These are phyloP conservation scores for Formica aserva DNA, from an alignment of 2,888 invertebrate species.

Conservation along the genomic window DNA sequence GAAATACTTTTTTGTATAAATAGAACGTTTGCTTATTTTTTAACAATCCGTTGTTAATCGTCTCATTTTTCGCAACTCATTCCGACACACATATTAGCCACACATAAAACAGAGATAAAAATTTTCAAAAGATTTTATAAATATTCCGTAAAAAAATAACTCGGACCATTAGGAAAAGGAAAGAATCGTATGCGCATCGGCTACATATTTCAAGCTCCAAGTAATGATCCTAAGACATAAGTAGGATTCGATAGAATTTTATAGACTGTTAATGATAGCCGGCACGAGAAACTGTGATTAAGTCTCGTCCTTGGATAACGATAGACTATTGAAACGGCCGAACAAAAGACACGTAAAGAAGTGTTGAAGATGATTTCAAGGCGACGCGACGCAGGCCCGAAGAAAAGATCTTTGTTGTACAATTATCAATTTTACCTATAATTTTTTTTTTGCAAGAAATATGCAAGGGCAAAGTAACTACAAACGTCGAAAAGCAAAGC, in stretches of 20 bases:
- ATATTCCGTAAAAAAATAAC: slow-evolving; percentile 8
- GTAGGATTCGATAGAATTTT: slow-evolving; percentile 55
- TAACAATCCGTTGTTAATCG: neutral
- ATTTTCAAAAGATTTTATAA: neutral
- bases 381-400: neutral
- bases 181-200: neutral
- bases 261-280: slow-evolving; percentile 62
- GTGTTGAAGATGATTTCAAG: slow-evolving; percentile 16
- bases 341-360: slow-evolving; percentile 52
- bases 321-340: slow-evolving; percentile 28
- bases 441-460: neutral
- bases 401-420: slow-evolving; percentile 2
- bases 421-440: slow-evolving; percentile 31
- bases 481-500: neutral
- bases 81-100: neutral
- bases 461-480: slow-evolving; percentile 1
- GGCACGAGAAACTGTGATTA: slow-evolving; percentile 60
- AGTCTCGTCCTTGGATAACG: slow-evolving; percentile 59
- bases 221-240: slow-evolving; percentile 46
- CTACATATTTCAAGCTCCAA: neutral
- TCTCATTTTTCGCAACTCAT: neutral
- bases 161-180: neutral
- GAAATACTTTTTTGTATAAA: neutral
- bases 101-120: neutral
- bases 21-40: neutral